Evolutionary conservation across 2,113 vertebrate species (phyloP).

Genomic region (Colinus virginianus): DNA sequence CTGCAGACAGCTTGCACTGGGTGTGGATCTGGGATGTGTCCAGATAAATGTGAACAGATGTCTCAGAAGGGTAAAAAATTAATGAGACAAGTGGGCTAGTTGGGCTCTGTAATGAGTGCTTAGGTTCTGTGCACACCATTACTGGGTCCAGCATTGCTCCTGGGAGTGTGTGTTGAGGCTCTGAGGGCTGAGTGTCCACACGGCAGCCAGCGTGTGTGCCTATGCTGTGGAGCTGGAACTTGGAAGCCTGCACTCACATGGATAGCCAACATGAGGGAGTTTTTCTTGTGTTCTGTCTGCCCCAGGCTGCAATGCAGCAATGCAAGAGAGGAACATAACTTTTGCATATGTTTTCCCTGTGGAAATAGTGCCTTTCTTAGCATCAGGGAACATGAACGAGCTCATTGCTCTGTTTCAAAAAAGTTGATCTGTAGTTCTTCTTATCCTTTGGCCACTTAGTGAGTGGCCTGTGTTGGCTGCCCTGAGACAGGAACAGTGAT

Average conservation of each 20-base stretch:
- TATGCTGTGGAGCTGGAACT: background rate
- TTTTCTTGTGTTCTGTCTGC: background rate
- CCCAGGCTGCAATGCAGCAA: background rate
- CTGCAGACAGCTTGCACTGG: background rate
- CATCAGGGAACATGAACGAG: background rate
- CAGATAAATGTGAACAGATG: fast-evolving
- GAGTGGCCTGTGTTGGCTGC: background rate
- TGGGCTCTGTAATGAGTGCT: background rate
- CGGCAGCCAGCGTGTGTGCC: background rate
- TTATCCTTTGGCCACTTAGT: constrained; percentile 21
- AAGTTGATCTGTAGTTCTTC: background rate
- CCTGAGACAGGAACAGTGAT: background rate
- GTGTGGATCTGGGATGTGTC: background rate
- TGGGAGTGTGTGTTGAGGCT: background rate
- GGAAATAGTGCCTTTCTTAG: background rate
- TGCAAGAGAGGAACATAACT: too few relatives aligned
- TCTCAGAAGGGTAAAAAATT: background rate
- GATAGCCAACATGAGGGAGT: fast-evolving
- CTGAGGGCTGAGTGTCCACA: background rate
- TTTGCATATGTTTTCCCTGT: background rate
- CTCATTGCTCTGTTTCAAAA: background rate
- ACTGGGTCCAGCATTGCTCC: background rate
- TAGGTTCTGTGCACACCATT: background rate
- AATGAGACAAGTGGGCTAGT: background rate
- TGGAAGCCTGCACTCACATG: fast-evolving